A percentile compares a stretch with the other conserved stretches of the same genome.
phyloP scores from a whole-genome alignment of 2,888 invertebrate species.

The Epinotia brunnichana region DNA sequence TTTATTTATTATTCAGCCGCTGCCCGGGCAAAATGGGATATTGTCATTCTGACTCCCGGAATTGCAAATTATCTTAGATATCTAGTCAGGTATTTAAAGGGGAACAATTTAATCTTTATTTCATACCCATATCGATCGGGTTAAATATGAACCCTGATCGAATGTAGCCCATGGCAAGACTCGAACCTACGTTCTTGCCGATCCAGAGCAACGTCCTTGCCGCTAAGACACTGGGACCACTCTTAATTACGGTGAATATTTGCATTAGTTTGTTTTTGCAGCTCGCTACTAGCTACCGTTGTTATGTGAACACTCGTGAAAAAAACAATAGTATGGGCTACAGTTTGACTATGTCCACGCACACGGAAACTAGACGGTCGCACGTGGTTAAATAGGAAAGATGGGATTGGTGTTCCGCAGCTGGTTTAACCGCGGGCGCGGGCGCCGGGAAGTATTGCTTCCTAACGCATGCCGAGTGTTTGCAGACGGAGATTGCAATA shows the following conservation, averaged over 20 bases:
- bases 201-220: neutral
- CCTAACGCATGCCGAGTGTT: slow-evolving; percentile 45
- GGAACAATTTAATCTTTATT: too few relatives aligned
- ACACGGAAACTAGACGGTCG: slow-evolving; percentile 6
- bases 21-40: too few relatives aligned
- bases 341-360: neutral
- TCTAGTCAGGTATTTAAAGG: too few relatives aligned
- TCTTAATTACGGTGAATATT: too few relatives aligned
- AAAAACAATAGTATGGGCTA: too few relatives aligned
- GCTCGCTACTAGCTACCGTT: neutral
- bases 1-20: too few relatives aligned
- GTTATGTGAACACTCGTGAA: neutral
- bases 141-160: too few relatives aligned
- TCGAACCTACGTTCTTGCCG: too few relatives aligned
- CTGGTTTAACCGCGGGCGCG: slow-evolving; percentile 36
- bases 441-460: slow-evolving; percentile 44
- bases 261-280: neutral
- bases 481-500: slow-evolving; percentile 47
- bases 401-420: slow-evolving; percentile 30
- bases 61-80: neutral
- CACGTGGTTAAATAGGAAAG: slow-evolving; percentile 35
- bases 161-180: too few relatives aligned
- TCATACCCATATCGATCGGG: too few relatives aligned
- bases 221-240: too few relatives aligned
- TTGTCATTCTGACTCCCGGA: neutral